These are phyloP conservation scores for Philopedon plagiatum DNA, from an alignment of 2,888 invertebrate species.

Conservation along the genomic window DNA sequence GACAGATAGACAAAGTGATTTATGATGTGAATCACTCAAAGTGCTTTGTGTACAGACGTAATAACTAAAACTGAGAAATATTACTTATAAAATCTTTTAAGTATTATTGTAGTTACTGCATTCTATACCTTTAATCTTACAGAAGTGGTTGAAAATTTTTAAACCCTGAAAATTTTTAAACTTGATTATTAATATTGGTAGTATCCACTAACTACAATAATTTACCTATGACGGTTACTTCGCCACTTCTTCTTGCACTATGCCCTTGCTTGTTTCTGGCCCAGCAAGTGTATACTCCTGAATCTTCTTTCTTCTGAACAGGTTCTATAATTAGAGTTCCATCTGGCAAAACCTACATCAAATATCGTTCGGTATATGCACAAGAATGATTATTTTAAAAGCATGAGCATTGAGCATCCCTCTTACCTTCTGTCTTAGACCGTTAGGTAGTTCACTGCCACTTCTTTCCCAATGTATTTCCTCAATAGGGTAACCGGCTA, in stretches of 20 bases:
- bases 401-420: too few relatives aligned
- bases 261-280: constrained; percentile 85
- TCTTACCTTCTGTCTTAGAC: constrained; percentile 77
- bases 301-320: constrained; percentile 82
- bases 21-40: too few relatives aligned
- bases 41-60: too few relatives aligned
- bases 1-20: too few relatives aligned
- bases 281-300: constrained; percentile 86
- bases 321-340: constrained; percentile 83
- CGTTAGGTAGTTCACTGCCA: constrained; percentile 82
- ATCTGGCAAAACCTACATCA: constrained; percentile 73
- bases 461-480: constrained; percentile 86
- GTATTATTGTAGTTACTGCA: too few relatives aligned
- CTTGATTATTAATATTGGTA: neutral
- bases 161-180: neutral
- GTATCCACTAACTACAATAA: too few relatives aligned
- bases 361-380: too few relatives aligned
- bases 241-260: constrained; percentile 80
- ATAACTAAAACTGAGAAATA: too few relatives aligned
- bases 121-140: too few relatives aligned
- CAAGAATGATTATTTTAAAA: too few relatives aligned
- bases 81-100: too few relatives aligned
- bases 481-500: constrained; percentile 86
- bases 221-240: constrained; percentile 85
- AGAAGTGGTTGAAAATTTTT: too few relatives aligned